phyloP scores from a whole-genome alignment of 2,113 vertebrate species.

The Tachycineta bicolor region DNA sequence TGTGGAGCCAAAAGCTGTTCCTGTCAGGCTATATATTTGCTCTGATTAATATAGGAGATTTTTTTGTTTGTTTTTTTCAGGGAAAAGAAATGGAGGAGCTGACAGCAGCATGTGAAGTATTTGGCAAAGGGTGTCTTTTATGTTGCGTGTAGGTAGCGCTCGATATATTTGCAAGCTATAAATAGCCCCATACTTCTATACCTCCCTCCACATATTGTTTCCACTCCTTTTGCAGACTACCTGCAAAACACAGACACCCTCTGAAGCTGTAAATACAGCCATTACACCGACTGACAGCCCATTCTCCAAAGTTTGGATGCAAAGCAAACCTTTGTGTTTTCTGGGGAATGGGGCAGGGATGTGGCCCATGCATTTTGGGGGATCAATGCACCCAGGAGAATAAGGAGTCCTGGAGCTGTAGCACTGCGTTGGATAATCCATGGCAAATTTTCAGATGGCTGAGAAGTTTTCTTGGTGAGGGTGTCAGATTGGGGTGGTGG shows the following conservation, averaged over 20 bases:
- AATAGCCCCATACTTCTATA: neutral
- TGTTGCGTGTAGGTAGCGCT: neutral
- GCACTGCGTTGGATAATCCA: neutral
- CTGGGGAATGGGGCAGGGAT: neutral
- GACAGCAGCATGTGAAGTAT: neutral
- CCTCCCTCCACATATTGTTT: neutral
- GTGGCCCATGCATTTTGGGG: rapidly evolving
- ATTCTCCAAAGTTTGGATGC: neutral
- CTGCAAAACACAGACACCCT: conserved; percentile 10
- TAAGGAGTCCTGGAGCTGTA: neutral
- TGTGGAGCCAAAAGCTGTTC: neutral
- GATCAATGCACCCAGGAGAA: neutral
- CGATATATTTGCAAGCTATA: neutral
- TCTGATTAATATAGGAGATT: neutral
- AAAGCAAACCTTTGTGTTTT: neutral
- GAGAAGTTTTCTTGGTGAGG: neutral
- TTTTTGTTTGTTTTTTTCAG: neutral
- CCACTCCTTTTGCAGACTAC: neutral
- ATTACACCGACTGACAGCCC: neutral
- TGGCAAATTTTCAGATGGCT: neutral
- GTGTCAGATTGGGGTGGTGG: neutral
- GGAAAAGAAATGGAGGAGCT: neutral
- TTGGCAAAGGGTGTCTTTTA: conserved; percentile 2
- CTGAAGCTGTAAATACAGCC: neutral
- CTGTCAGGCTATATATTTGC: neutral